Percentiles rank a stretch among this genome's conserved stretches.
phyloP scores from a whole-genome alignment of 2,888 invertebrate species.

The Cheilosia urbana region DNA sequence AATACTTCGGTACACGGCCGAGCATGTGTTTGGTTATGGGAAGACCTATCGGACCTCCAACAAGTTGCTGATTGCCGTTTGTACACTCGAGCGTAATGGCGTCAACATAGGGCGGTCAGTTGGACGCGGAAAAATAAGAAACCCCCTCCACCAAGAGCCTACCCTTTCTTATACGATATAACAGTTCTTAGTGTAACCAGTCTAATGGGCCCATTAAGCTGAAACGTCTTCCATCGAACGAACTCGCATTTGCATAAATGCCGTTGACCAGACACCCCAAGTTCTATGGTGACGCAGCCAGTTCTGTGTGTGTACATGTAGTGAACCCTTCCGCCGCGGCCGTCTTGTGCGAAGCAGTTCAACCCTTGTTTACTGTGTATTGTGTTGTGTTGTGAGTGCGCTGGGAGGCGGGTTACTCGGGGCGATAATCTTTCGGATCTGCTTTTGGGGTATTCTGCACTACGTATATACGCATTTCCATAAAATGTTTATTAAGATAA shows the following conservation, averaged over 20 bases:
- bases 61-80: slow-evolving; percentile 43
- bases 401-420: slow-evolving; percentile 65
- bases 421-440: slow-evolving; percentile 74
- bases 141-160: slow-evolving; percentile 10
- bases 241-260: slow-evolving; percentile 66
- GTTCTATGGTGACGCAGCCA: slow-evolving; percentile 8
- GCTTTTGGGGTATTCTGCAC: slow-evolving; percentile 45
- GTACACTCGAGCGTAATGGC: slow-evolving; percentile 25
- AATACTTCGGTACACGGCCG: slow-evolving; percentile 56
- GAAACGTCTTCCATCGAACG: slow-evolving; percentile 37
- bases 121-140: slow-evolving; percentile 10
- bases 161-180: not conserved
- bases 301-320: not conserved
- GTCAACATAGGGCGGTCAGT: slow-evolving; percentile 67
- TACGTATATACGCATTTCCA: slow-evolving; percentile 76
- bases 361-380: slow-evolving; percentile 54
- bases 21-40: slow-evolving; percentile 55
- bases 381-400: slow-evolving; percentile 28
- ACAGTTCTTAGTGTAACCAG: slow-evolving; percentile 14
- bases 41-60: slow-evolving; percentile 37
- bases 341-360: slow-evolving; percentile 9
- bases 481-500: slow-evolving; percentile 81
- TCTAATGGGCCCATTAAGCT: slow-evolving; percentile 50
- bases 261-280: slow-evolving; percentile 64
- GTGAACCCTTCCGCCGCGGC: slow-evolving; percentile 31